A percentile compares a stretch with the other conserved stretches of the same genome.
These are phyloP conservation scores for Leptinotarsa rubiginosa DNA, from an alignment of 2,888 invertebrate species.

Conservation along the genomic window DNA sequence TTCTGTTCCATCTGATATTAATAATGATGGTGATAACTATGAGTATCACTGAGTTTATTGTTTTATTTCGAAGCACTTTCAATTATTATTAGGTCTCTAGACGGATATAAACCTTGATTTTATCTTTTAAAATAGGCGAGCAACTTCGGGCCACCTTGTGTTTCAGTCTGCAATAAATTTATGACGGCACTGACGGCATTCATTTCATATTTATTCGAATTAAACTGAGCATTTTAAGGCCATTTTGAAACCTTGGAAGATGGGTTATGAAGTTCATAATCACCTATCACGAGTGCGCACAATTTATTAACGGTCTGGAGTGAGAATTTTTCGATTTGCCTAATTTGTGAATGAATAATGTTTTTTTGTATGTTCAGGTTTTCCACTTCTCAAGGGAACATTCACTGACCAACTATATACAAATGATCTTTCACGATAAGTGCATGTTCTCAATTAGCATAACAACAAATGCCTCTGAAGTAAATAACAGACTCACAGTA, in stretches of 20 bases:
- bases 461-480: background rate
- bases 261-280: slow-evolving; percentile 42
- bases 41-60: background rate
- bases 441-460: background rate
- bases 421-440: too few relatives aligned
- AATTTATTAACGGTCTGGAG: slow-evolving; percentile 23
- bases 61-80: background rate
- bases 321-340: slow-evolving; percentile 9
- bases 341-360: background rate
- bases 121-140: background rate
- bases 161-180: slow-evolving; percentile 31
- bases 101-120: background rate
- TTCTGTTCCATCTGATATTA: background rate
- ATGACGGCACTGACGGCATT: slow-evolving; percentile 53
- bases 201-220: slow-evolving; percentile 48
- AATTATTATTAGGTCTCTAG: background rate
- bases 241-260: slow-evolving; percentile 59
- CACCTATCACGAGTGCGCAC: slow-evolving; percentile 14
- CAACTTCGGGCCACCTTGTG: slow-evolving; percentile 58
- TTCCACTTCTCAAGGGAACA: background rate
- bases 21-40: background rate
- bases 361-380: background rate
- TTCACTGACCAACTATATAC: too few relatives aligned
- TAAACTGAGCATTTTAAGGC: slow-evolving; percentile 58
- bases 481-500: too few relatives aligned